These are phyloP conservation scores for Odocoileus hemionus DNA, from an alignment of 2,113 vertebrate species.

Conservation along the genomic window DNA sequence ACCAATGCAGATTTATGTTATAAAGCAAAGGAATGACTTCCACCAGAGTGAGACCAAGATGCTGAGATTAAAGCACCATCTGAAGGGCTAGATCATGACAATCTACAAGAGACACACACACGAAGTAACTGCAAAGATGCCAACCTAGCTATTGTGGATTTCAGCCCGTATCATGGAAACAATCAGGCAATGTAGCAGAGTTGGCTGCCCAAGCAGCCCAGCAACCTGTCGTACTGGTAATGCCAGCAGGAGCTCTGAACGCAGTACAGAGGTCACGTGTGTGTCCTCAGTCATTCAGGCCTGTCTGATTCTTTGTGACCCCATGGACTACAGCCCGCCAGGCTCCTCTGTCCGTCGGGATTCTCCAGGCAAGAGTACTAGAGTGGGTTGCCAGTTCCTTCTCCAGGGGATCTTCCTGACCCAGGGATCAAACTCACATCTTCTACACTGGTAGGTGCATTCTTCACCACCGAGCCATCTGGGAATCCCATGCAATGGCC, in stretches of 20 bases:
- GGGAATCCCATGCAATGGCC: background rate
- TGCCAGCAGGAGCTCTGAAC: background rate
- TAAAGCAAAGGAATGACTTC: slow-evolving; percentile 56
- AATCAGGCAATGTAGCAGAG: background rate
- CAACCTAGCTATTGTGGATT: background rate
- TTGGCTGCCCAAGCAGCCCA: background rate
- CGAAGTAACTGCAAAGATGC: background rate
- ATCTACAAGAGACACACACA: slow-evolving; percentile 36
- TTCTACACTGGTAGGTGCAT: background rate
- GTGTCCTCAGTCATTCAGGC: background rate
- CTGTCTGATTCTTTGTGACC: background rate
- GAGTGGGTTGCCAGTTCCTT: background rate
- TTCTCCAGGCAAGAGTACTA: background rate
- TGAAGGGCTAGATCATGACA: slow-evolving; percentile 63
- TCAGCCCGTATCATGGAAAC: background rate
- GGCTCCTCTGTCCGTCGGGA: background rate
- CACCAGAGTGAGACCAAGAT: slow-evolving; percentile 64
- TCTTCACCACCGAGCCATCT: background rate
- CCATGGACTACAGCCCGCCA: background rate
- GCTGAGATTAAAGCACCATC: slow-evolving; percentile 57
- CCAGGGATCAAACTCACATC: background rate
- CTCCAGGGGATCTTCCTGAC: background rate
- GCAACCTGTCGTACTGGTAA: background rate
- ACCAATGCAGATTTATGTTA: slow-evolving; percentile 57
- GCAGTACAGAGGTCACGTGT: background rate